Evolutionary conservation across 2,888 invertebrate genomes (phyloP), one percentile per base, ranked within the genome.

Genomic region (Tryphoninae sp.): DNA sequence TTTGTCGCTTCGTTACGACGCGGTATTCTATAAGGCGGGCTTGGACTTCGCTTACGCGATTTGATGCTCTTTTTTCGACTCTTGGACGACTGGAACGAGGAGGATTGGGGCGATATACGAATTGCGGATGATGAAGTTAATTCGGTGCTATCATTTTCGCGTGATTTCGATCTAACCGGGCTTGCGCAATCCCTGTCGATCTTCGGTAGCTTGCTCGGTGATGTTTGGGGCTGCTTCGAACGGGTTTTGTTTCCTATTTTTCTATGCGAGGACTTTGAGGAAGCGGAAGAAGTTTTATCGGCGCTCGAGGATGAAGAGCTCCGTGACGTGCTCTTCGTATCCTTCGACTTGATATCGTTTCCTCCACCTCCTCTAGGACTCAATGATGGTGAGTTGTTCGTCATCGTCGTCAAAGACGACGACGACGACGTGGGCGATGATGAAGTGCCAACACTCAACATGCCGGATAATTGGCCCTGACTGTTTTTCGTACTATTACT

Each of bases 1-100:
- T 90, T 89, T 64, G 85, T 75, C 79, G 84, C 76, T 62, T 87
- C 88, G 71, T 87, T 87, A 81, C 91, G 91, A 79, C 90, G 88
- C 40, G 91, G 91, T 78, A 91, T 91, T 87, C 90, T 89, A 84
- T 91, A 90, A 77, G 90, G 87, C 62, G 91, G 90, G 83, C 91
- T 90, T 55, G 89, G 89, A 80, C 87, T 89, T 82, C 91, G 89
- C 83, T 91, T 91, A 85, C 91, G 88, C 84, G 89, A 89, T 86
- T 89, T 89, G 7, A 84, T 83, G 61, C 74, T 85, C 71, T 85
- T 88, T 88, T 91, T 91, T 84, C 90, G 90, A 82, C 84, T 89
- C 85, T 89, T 87, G 83, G 16, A 93, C 92, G 84, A 93, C 93
- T 91, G 93, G 93, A 90, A 93, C 92, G 90, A 93, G 92, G 89